Conservation (phyloP, 30 jellyfish, hydroid and myxozoan genomes). For the Hydractinia symbiolongicarpus region DNA sequence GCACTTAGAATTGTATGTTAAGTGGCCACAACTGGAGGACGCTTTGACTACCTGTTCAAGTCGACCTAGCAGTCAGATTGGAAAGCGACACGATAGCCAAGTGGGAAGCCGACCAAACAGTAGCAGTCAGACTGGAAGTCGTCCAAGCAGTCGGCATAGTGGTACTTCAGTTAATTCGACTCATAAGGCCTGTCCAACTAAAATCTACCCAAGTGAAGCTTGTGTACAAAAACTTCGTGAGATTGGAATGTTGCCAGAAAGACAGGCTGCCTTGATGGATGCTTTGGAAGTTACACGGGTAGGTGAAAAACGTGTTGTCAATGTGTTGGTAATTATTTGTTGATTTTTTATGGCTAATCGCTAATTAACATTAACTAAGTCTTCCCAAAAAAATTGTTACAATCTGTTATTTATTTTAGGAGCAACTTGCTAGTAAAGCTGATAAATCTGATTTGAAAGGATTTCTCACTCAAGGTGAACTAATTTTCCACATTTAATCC, state of each 20-base stretch:
- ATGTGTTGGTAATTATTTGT: not conserved
- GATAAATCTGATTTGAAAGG: slow-evolving; percentile 18
- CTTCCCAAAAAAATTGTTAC: not conserved
- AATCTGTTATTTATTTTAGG: slow-evolving; percentile 10
- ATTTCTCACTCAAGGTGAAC: slow-evolving; percentile 16
- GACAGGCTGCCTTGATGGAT: slow-evolving; percentile 33
- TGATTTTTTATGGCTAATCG: not conserved
- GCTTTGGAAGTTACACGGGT: slow-evolving; percentile 26
- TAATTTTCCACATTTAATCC: not conserved
- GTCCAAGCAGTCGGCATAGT: too few relatives aligned
- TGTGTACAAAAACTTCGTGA: slow-evolving; percentile 20
- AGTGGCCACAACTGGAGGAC: slow-evolving; percentile 43
- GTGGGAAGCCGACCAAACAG: not conserved
- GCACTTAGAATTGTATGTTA: slow-evolving; percentile 26
- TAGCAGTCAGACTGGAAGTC: not conserved
- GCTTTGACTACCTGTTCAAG: slow-evolving; percentile 20
- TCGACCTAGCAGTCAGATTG: slow-evolving; percentile 27
- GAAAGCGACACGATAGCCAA: not conserved
- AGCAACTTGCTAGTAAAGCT: slow-evolving; percentile 8
- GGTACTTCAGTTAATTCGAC: too few relatives aligned
- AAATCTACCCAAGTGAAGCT: slow-evolving; percentile 17
- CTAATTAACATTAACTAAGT: too few relatives aligned
- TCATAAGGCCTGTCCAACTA: too few relatives aligned
- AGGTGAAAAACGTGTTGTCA: not conserved
- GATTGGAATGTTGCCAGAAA: slow-evolving; percentile 21